Evolutionary conservation across 2,797 vertebrate species (phyloP).

Genomic region (Halcyon badia): DNA sequence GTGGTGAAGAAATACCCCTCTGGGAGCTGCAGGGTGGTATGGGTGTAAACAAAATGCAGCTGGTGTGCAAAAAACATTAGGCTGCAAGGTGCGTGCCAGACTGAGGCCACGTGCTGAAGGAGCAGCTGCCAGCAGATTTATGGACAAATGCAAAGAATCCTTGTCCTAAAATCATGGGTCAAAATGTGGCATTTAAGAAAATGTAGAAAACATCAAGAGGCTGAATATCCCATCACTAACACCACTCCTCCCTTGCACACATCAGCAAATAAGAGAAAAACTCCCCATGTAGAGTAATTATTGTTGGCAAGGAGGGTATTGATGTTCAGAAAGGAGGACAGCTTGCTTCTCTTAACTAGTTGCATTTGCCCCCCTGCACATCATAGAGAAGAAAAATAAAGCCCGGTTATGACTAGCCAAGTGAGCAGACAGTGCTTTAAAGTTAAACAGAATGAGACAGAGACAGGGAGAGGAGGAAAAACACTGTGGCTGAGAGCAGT

Average conservation of each 20-base stretch:
- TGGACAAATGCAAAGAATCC: not conserved
- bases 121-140: not conserved
- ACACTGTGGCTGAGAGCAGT: not conserved
- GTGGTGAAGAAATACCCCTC: not conserved
- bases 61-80: not conserved
- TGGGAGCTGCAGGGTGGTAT: not conserved
- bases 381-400: slow-evolving; percentile 58
- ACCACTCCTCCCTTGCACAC: not conserved
- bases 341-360: slow-evolving; percentile 11
- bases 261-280: slow-evolving; percentile 39
- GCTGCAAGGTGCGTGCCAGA: not conserved
- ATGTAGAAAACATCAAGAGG: not conserved
- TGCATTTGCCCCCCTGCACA: not conserved
- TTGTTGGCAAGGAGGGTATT: slow-evolving; percentile 50
- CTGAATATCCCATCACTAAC: not conserved
- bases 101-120: not conserved
- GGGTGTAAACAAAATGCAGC: not conserved
- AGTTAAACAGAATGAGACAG: not conserved
- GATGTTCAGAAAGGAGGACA: slow-evolving; percentile 25
- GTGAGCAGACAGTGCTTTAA: slow-evolving; percentile 42
- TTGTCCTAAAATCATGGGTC: not conserved
- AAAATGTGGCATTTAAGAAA: slow-evolving; percentile 1
- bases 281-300: not conserved
- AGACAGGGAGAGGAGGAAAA: slow-evolving; percentile 4
- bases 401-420: slow-evolving; percentile 59